These are phyloP conservation scores for Oryzaephilus surinamensis DNA, from an alignment of 1,140 invertebrate genomes.

Conservation along the genomic window DNA sequence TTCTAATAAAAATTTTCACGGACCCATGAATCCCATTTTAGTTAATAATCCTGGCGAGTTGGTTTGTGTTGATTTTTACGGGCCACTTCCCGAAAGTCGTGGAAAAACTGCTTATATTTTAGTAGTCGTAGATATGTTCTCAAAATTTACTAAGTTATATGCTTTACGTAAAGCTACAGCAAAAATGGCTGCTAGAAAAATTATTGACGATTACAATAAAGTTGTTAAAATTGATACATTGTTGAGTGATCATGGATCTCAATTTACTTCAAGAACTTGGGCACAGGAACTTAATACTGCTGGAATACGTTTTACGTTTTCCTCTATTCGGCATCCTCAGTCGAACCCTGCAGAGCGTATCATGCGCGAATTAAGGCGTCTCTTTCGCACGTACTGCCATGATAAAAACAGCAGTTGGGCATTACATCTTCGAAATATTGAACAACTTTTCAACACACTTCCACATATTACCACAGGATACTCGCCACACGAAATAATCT, in stretches of 20 bases:
- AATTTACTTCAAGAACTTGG: constrained; percentile 17
- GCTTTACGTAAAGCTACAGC: constrained; percentile 23
- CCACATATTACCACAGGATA: constrained; percentile 28
- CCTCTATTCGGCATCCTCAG: constrained; percentile 25
- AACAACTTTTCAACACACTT: constrained; percentile 30
- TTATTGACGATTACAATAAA: constrained; percentile 15
- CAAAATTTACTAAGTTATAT: constrained; percentile 29
- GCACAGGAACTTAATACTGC: constrained; percentile 10
- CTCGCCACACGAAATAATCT: constrained; percentile 31
- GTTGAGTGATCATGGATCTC: constrained; percentile 17
- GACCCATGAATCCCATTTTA: constrained; percentile 11
- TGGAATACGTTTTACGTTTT: constrained; percentile 17
- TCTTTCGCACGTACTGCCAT: constrained; percentile 26
- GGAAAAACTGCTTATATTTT: constrained; percentile 23
- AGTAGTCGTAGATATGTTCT: constrained; percentile 27
- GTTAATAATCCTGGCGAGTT: constrained; percentile 18
- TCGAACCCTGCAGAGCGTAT: constrained; percentile 25
- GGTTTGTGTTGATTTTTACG: constrained; percentile 27
- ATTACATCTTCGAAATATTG: constrained; percentile 14
- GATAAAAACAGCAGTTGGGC: constrained; percentile 18
- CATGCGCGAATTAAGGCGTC: constrained; percentile 24
- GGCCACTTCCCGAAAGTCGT: constrained; percentile 20
- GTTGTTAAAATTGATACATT: constrained; percentile 11
- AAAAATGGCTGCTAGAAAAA: constrained; percentile 6
- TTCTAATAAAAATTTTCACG: not conserved